A percentile compares a stretch with the other conserved stretches of the same genome.
These are phyloP conservation scores for Phania funesta DNA, from an alignment of 2,888 invertebrate genomes.

Conservation along the genomic window DNA sequence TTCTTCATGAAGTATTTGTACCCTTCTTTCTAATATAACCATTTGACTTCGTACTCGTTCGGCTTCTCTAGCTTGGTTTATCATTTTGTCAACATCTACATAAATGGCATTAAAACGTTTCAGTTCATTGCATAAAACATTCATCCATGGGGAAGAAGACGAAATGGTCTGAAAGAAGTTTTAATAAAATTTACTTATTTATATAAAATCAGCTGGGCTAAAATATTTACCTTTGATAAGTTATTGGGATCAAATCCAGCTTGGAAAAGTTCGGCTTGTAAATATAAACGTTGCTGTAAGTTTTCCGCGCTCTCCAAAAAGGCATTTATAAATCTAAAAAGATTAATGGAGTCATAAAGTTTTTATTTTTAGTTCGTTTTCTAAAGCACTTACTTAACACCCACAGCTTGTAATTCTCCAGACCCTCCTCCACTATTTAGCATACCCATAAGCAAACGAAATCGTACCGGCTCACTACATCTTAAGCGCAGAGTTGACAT, in stretches of 20 bases:
- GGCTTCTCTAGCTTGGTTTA: conserved; percentile 85
- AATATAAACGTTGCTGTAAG: conserved; percentile 89
- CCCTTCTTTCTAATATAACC: conserved; percentile 85
- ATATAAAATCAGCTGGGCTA: neutral
- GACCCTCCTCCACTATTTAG: conserved; percentile 88
- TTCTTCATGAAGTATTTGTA: conserved; percentile 89
- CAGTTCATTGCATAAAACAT: conserved; percentile 85
- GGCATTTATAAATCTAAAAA: conserved; percentile 87
- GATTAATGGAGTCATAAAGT: neutral
- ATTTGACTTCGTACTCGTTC: conserved; percentile 87
- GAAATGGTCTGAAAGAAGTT: conserved; percentile 83
- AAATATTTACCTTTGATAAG: conserved; percentile 80
- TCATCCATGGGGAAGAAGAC: conserved; percentile 84
- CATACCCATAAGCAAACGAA: conserved; percentile 94
- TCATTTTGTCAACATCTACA: conserved; percentile 89
- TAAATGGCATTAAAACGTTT: conserved; percentile 88
- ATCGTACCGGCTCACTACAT: conserved; percentile 95
- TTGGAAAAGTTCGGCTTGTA: conserved; percentile 91
- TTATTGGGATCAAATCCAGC: conserved; percentile 86
- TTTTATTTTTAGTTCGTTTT: neutral
- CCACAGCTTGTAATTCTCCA: conserved; percentile 88
- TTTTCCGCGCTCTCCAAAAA: conserved; percentile 88
- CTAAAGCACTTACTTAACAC: conserved; percentile 82
- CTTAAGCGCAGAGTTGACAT: conserved; percentile 92
- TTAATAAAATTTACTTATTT: neutral